Evolutionary conservation across 2,888 invertebrate genomes (phyloP), one percentile per base, ranked within the genome.

Genomic region (Fissipunctia ypsillon): DNA sequence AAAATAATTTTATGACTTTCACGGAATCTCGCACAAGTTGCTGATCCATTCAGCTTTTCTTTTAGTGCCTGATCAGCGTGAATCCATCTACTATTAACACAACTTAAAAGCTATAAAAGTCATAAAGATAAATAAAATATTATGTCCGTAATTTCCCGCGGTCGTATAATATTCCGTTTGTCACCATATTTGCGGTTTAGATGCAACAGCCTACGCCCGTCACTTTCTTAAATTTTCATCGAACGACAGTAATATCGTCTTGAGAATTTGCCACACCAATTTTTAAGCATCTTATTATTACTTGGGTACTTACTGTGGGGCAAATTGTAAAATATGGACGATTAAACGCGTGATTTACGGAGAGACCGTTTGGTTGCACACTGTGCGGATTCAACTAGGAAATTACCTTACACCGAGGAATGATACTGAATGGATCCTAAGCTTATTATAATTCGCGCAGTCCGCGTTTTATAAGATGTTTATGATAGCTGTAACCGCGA

Each of bases 251-350:
- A 90, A 91, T 89, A 81, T 85, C 73, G 84, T 81, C 83, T 89
- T 89, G 83, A 88, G 88, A 87, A 89, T 90, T 89, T 82, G 87
- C 81, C 57, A 78, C 79, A 84, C 84, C 86, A 86, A 86, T 91
- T 90, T 89, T 76, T 88, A 84, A 84, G 84, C 81, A 81, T 84
- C 78, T 82, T 90, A 89, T 91, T 89, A 91, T 86, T 88, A 88
- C 88, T 86, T 77, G 67, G 76, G 77, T 84, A 84, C 86, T 90
- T 83, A 89, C 88, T 87, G 88, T 86, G 85, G 85, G 83, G 92
- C 90, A 93, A 94, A 95, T 95, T 94, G 93, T 93, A 89, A 95
- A 92, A 91, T 94, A 94, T 93, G 84, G 91, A 84, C 93, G 88
- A 92, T 93, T 93, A 91, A 91, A 90, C 83, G 84, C 71, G 86